Evolutionary conservation across 2,888 invertebrate species (phyloP).

Genomic region (Oligia strigilis): DNA sequence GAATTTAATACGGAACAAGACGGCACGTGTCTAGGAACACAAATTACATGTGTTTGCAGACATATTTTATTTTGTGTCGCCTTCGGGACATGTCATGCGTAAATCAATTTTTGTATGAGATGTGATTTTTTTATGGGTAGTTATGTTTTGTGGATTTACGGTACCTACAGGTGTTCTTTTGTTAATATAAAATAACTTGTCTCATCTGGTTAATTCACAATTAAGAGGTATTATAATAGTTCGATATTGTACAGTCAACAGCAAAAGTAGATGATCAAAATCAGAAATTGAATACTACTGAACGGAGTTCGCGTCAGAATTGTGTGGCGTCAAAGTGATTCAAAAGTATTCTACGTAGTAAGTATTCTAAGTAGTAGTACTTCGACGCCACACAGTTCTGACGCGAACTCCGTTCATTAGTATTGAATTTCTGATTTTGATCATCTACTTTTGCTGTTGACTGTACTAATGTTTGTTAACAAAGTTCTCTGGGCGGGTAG

Average conservation of each 20-base stretch:
- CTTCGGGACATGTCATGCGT: constrained; percentile 33
- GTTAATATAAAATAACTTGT: not conserved
- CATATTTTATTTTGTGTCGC: constrained; percentile 49
- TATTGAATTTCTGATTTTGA: no score
- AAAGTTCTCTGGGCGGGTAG: not conserved
- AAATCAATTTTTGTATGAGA: constrained; percentile 48
- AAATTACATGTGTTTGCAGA: constrained; percentile 56
- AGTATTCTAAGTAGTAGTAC: no score
- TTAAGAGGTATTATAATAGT: not conserved
- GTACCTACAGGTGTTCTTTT: not conserved
- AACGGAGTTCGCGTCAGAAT: no score
- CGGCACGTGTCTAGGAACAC: constrained; percentile 48
- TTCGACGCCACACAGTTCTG: no score
- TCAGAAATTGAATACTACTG: no score
- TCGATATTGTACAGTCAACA: not conserved
- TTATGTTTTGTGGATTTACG: not conserved
- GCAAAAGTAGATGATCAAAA: no score
- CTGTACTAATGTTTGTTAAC: not conserved
- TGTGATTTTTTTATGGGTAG: constrained; percentile 36
- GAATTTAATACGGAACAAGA: constrained; percentile 62
- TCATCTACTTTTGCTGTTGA: no score
- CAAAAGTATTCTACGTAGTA: no score
- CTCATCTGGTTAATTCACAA: not conserved
- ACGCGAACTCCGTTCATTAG: no score
- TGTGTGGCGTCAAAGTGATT: no score